Conservation (phyloP, 2,797 vertebrate species). For the Sternarchorhynchus goeldii region DNA sequence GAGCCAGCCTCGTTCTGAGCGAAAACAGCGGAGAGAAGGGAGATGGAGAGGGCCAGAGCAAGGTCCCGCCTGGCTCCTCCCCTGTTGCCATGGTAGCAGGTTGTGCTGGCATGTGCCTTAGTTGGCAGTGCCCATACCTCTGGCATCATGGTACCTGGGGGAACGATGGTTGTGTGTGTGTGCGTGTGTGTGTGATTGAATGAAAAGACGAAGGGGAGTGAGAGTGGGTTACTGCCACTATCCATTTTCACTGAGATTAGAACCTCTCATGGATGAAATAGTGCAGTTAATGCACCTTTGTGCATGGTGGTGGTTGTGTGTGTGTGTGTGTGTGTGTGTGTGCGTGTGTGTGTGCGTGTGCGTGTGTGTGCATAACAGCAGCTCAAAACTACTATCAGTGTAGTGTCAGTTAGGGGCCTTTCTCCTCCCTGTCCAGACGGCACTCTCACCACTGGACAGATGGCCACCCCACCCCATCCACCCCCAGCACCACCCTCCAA, state of each 20-base stretch:
- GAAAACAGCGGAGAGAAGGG: conserved; percentile 47
- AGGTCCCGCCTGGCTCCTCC: conserved; percentile 68
- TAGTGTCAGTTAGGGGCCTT: conserved; percentile 69
- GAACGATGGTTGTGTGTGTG: conserved; percentile 48
- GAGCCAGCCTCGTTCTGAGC: conserved; percentile 50
- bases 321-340: conserved; percentile 33
- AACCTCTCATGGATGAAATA: conserved; percentile 60
- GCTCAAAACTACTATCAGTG: conserved; percentile 55
- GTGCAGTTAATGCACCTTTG: conserved; percentile 55
- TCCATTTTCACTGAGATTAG: conserved; percentile 56
- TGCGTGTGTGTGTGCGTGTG: conserved; percentile 42
- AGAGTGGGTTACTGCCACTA: conserved; percentile 49
- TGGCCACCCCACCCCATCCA: conserved; percentile 73
- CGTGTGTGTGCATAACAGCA: conserved; percentile 53
- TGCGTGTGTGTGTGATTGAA: conserved; percentile 45
- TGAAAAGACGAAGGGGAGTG: conserved; percentile 47
- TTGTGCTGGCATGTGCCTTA: conserved; percentile 75
- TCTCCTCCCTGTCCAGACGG: conserved; percentile 78
- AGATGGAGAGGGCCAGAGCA: conserved; percentile 55
- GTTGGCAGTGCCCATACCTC: conserved; percentile 77
- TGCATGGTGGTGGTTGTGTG: background rate
- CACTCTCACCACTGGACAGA: conserved; percentile 81
- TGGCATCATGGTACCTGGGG: conserved; percentile 70
- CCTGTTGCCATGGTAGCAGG: conserved; percentile 79
- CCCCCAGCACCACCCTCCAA: conserved; percentile 58